Conservation (phyloP, 2,113 vertebrate genomes). For the Pseudorectes ferrugineus region DNA sequence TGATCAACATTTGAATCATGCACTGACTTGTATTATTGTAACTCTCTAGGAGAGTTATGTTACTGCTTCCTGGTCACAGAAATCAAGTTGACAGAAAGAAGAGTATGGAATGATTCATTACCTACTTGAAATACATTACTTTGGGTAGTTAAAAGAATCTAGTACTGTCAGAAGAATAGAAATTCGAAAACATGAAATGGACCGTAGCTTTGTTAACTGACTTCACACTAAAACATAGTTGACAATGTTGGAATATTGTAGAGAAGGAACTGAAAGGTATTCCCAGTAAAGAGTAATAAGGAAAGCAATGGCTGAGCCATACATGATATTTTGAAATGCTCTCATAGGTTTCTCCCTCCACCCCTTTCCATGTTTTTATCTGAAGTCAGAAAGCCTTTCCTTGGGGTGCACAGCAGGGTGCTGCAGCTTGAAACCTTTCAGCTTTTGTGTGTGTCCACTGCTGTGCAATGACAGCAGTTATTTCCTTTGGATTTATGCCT, state of each 20-base stretch:
- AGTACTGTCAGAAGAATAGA: background rate
- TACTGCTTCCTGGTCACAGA: background rate
- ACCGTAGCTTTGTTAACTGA: background rate
- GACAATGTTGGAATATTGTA: background rate
- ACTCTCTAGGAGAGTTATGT: background rate
- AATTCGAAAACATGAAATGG: background rate
- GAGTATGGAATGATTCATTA: background rate
- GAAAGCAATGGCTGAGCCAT: background rate
- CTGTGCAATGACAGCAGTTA: background rate
- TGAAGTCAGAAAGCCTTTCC: background rate
- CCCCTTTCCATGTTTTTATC: background rate
- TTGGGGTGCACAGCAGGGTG: background rate
- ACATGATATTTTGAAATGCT: background rate
- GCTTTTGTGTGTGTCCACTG: background rate
- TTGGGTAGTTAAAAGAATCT: background rate
- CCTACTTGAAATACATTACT: background rate
- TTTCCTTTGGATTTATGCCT: background rate
- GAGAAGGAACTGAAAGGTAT: background rate
- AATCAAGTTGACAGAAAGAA: background rate
- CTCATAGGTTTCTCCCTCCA: accelerated
- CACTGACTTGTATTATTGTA: background rate
- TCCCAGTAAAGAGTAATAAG: background rate
- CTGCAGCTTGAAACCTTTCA: background rate
- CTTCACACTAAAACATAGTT: background rate
- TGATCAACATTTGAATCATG: background rate